Percentiles rank a stretch among this genome's conserved stretches.
phyloP scores from a whole-genome alignment of 2,113 vertebrate genomes.

The Noctilio leporinus region DNA sequence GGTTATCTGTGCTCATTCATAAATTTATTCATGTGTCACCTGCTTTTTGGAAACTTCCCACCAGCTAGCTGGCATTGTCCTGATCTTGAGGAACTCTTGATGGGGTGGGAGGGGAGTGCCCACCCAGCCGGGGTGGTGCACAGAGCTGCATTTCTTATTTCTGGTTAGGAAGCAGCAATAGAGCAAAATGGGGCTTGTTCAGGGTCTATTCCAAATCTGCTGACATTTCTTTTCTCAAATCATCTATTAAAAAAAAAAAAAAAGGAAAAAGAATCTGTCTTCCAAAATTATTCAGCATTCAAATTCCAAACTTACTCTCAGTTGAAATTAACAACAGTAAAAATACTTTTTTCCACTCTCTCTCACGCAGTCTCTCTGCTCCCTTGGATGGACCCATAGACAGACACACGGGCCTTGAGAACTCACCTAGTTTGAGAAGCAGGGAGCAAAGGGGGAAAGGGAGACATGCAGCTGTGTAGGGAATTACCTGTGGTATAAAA shows the following conservation, averaged over 20 bases:
- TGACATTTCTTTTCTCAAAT: not conserved
- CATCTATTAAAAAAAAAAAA: not conserved
- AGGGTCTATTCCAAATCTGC: not conserved
- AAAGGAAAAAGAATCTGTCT: not conserved
- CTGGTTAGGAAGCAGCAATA: not conserved
- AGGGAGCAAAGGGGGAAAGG: no score
- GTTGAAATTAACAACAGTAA: not conserved
- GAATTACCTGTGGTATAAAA: no score
- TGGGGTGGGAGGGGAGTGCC: not conserved
- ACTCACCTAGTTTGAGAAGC: no score
- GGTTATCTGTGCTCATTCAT: not conserved
- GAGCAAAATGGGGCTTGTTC: not conserved
- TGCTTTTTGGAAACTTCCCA: not conserved
- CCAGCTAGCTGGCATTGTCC: not conserved
- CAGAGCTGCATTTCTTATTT: not conserved
- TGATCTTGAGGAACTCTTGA: not conserved
- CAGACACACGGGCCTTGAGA: no score
- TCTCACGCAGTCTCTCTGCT: no score
- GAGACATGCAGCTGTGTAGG: no score
- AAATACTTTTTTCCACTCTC: not conserved
- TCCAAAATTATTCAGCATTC: not conserved
- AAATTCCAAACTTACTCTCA: not conserved
- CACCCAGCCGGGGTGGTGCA: accelerated
- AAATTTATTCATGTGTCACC: not conserved
- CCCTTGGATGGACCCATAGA: no score